These are phyloP conservation scores for Tympanoctomys barrerae DNA, from an alignment of 2,797 vertebrate species.

Conservation along the genomic window DNA sequence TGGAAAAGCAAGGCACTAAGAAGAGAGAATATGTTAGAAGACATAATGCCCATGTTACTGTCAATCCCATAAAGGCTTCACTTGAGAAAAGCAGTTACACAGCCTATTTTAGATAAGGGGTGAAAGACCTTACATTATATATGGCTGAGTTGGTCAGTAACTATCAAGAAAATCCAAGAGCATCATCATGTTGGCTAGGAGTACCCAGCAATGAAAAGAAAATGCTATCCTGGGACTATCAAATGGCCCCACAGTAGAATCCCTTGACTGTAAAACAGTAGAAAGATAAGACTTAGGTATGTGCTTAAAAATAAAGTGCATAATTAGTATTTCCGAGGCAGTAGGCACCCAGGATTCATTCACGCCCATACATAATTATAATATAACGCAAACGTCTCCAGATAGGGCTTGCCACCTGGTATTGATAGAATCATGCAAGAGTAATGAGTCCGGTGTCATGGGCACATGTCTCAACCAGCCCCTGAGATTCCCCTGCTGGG, in stretches of 20 bases:
- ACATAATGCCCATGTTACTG: background rate
- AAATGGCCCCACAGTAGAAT: background rate
- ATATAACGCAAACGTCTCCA: constrained; percentile 25
- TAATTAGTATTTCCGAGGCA: background rate
- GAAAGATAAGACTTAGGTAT: background rate
- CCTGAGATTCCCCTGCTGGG: background rate
- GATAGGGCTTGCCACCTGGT: constrained; percentile 20
- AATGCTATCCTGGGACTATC: background rate
- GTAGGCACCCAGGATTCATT: background rate
- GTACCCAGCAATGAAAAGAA: background rate
- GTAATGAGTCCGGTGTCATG: constrained; percentile 21
- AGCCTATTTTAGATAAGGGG: constrained; percentile 4
- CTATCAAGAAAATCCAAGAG: background rate
- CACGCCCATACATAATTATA: background rate
- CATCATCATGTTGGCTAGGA: background rate
- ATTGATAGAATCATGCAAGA: constrained; percentile 17
- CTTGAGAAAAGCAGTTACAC: background rate
- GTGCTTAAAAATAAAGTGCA: background rate
- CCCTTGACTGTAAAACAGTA: background rate
- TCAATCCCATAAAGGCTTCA: background rate
- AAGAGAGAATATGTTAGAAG: constrained; percentile 25
- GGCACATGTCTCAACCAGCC: background rate
- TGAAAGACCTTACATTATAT: background rate
- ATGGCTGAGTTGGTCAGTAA: background rate
- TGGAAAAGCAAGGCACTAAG: background rate